Evolutionary conservation across 2,797 vertebrate species (phyloP).

Genomic region (Arnoldichthys spilopterus): DNA sequence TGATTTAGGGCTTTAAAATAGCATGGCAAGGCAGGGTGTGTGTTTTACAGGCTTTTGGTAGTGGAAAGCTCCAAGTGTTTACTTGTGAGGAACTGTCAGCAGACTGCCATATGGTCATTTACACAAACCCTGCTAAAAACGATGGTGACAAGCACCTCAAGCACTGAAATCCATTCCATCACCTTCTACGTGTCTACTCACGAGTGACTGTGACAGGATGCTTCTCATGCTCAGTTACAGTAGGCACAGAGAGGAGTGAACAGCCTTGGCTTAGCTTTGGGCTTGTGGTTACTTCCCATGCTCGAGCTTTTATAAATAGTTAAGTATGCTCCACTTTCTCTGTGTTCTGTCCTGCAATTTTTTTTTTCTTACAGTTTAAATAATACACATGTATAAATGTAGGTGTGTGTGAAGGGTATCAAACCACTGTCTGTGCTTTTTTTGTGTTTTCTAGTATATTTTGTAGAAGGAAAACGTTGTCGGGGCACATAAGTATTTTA

Average conservation of each 20-base stretch:
- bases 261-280: not conserved
- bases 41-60: not conserved
- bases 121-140: not conserved
- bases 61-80: conserved; percentile 19
- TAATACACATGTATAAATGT: no score
- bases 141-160: not conserved
- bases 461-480: no score
- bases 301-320: no score
- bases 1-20: conserved; percentile 1
- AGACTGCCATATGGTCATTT: conserved; percentile 35
- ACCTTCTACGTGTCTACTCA: conserved; percentile 35
- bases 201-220: conserved; percentile 22
- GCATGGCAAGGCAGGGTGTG: not conserved
- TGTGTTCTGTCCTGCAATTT: no score
- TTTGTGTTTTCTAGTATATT: no score
- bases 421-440: no score
- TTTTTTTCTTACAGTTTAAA: no score
- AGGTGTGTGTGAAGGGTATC: no score
- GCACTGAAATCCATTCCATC: conserved; percentile 12
- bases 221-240: conserved; percentile 18
- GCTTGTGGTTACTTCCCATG: no score
- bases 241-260: not conserved
- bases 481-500: no score
- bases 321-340: not conserved
- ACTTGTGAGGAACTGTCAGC: conserved; percentile 13